These are phyloP conservation scores for Elgaria multicarinata DNA, from an alignment of 2,113 vertebrate genomes.

Conservation along the genomic window DNA sequence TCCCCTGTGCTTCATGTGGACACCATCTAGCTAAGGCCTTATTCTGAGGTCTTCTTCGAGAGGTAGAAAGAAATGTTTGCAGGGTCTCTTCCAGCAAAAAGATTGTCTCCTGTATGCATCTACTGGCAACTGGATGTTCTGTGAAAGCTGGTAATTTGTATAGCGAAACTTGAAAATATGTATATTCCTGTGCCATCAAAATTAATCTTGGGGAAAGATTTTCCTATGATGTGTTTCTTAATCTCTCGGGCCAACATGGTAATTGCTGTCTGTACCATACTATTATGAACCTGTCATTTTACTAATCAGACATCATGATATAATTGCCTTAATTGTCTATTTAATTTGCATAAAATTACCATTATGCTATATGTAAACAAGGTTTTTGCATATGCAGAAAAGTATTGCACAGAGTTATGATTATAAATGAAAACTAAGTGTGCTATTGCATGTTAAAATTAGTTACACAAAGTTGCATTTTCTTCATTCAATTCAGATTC, in stretches of 20 bases:
- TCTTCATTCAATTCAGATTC: not conserved
- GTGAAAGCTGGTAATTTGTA: not conserved
- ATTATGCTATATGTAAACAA: slow-evolving; percentile 1
- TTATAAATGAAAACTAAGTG: not conserved
- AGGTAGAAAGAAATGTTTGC: too few relatives aligned
- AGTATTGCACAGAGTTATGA: not conserved
- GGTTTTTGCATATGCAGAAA: not conserved
- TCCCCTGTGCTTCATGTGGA: too few relatives aligned
- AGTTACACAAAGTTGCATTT: not conserved
- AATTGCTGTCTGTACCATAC: not conserved
- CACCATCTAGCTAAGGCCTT: too few relatives aligned
- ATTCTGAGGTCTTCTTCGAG: too few relatives aligned
- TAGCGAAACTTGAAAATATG: not conserved
- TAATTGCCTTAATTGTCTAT: not conserved
- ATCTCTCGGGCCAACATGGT: not conserved
- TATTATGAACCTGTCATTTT: slow-evolving; percentile 4
- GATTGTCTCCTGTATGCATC: too few relatives aligned
- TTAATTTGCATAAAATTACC: slow-evolving; percentile 6
- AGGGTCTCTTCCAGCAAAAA: too few relatives aligned
- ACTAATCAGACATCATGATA: not conserved
- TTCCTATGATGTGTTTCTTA: not conserved
- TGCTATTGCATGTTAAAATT: slow-evolving; percentile 1
- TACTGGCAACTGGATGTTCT: too few relatives aligned
- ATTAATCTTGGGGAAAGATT: not conserved
- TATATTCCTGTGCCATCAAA: not conserved